Base-by-base conservation (phyloP, 2,113 vertebrate species). In the Monopterus albus region DNA sequence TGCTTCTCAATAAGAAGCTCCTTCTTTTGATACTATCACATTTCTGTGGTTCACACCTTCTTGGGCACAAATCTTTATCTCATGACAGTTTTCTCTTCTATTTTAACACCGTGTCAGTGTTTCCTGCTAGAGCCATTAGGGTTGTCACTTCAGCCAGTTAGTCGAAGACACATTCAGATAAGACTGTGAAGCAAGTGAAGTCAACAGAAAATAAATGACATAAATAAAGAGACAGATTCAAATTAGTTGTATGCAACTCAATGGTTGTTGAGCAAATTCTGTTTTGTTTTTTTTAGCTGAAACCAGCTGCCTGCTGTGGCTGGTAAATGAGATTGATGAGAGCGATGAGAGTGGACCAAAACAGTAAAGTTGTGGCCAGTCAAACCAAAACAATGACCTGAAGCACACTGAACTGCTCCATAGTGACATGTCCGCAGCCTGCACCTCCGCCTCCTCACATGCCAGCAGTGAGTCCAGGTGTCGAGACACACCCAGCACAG, bases 41-140 rank as follows among this genome's bases (percentile, higher is more conserved):
- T 42, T 15, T 42, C 2, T 42, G 38, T 25, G 46, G 4, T 49
- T 31, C 5, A 4, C 7, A 2, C 26, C 12, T 35, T 39, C 33
- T 57, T 55, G 25, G 29, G 39, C 13, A 5, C 4, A n/a, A 6
- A 8, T 33, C 5, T 36, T 64, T 7, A 40, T 57, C 49, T 47
- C 8, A n/a, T 62, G 49, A 66, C 13, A 0, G 2, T 39, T 2
- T 26, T 49, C 53, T 26, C n/a, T 1, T 1, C 7, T 35, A 25
- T 14, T 45, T 21, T 12, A 2, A 82, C 59, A 74, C 33, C 60
- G 20, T 5, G 53, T 65, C 36, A 60, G 35, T 69, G 69, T 78
- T 65, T 60, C 36, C 38, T 67, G 12, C 13, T 26, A 42, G 2
- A 39, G 28, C 29, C 7, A 14, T 39, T 4, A 14, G 20, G 2